Conservation (phyloP, 2,113 vertebrate species). For the Hippocampus guttulatus region DNA sequence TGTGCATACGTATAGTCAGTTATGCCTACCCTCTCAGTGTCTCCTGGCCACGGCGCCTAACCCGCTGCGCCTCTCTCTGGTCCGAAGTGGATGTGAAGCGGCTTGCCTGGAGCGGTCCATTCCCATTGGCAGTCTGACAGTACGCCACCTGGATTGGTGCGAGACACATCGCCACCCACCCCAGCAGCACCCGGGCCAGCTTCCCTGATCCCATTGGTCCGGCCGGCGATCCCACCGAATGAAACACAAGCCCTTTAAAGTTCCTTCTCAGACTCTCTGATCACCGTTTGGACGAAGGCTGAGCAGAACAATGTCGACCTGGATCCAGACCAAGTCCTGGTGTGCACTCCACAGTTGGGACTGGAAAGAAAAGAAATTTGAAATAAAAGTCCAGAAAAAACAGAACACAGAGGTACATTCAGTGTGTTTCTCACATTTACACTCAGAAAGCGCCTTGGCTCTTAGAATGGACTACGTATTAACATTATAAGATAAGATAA, state of each 20-base stretch:
- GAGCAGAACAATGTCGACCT: slow-evolving; percentile 40
- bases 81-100: slow-evolving; percentile 72
- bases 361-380: slow-evolving; percentile 40
- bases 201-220: slow-evolving; percentile 72
- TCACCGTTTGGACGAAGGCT: slow-evolving; percentile 35
- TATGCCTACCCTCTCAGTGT: slow-evolving; percentile 81
- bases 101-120: slow-evolving; percentile 67
- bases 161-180: slow-evolving; percentile 71
- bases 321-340: slow-evolving; percentile 51
- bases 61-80: slow-evolving; percentile 71
- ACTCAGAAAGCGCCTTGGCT: background rate
- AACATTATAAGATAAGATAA: no score
- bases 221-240: slow-evolving; percentile 46
- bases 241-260: slow-evolving; percentile 18
- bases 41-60: slow-evolving; percentile 82
- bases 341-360: slow-evolving; percentile 53
- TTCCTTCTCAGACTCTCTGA: slow-evolving; percentile 27
- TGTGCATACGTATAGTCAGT: background rate
- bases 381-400: slow-evolving; percentile 25
- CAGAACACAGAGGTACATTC: background rate
- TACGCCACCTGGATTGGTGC: slow-evolving; percentile 45
- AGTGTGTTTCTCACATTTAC: background rate
- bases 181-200: slow-evolving; percentile 80
- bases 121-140: slow-evolving; percentile 67
- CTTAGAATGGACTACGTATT: background rate